These are phyloP conservation scores for Catostomus latipinnis DNA, from an alignment of 2,797 vertebrate species.

Conservation along the genomic window DNA sequence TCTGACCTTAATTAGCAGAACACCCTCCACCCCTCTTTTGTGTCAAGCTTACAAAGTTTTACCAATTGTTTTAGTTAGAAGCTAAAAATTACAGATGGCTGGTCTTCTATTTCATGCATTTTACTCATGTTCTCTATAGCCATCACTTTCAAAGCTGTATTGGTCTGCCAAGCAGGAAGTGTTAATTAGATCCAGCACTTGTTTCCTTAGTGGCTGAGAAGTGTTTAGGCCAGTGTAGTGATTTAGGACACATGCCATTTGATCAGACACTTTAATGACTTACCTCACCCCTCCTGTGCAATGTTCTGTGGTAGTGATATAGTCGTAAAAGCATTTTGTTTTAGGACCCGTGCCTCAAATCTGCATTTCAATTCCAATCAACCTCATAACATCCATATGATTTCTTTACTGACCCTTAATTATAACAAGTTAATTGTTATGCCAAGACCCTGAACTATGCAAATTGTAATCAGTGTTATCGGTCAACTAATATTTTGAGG, in stretches of 20 bases:
- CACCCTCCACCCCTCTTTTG: too few relatives aligned
- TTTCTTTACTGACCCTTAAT: background rate
- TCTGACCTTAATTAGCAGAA: too few relatives aligned
- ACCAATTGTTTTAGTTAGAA: too few relatives aligned
- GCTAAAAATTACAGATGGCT: too few relatives aligned
- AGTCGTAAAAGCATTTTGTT: slow-evolving; percentile 47
- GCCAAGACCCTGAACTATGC: slow-evolving; percentile 17
- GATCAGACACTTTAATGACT: slow-evolving; percentile 72
- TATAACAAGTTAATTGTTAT: background rate
- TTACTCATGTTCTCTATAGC: slow-evolving; percentile 10
- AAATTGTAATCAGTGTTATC: background rate
- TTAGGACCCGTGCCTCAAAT: slow-evolving; percentile 54
- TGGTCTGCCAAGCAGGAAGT: slow-evolving; percentile 12
- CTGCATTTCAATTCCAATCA: slow-evolving; percentile 5
- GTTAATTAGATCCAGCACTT: slow-evolving; percentile 42
- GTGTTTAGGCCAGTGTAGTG: slow-evolving; percentile 65
- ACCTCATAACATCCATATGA: background rate
- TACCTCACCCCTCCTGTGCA: slow-evolving; percentile 62
- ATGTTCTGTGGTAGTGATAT: slow-evolving; percentile 65
- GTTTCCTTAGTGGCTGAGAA: slow-evolving; percentile 71
- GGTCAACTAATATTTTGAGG: background rate
- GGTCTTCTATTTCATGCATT: background rate
- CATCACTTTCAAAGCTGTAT: slow-evolving; percentile 35
- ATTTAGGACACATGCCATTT: slow-evolving; percentile 74
- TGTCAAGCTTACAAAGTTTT: too few relatives aligned